Evolutionary conservation across 2,797 vertebrate genomes (phyloP).

Genomic region (Phrynocephalus forsythii): DNA sequence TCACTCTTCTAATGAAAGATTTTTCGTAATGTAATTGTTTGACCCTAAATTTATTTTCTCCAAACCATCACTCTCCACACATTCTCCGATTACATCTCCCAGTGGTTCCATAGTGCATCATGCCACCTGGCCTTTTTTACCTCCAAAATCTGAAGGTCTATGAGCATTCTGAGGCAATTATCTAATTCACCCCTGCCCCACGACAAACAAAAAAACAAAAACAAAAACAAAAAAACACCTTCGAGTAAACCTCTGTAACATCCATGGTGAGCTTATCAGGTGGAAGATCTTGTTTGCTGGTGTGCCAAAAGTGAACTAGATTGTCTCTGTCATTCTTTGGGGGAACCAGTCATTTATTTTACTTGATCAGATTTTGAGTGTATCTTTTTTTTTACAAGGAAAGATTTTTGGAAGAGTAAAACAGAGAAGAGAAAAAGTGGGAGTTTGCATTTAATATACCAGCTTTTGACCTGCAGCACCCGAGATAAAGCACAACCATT

Average conservation of each 20-base stretch:
- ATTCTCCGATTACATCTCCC: too few relatives aligned
- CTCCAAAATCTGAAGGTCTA: too few relatives aligned
- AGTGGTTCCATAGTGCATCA: too few relatives aligned
- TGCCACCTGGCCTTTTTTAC: too few relatives aligned
- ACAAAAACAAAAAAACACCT: background rate
- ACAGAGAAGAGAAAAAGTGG: conserved; percentile 27
- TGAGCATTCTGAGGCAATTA: background rate
- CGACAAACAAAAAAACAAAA: too few relatives aligned
- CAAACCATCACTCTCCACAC: too few relatives aligned
- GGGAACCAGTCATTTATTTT: conserved; percentile 19
- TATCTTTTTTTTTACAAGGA: background rate
- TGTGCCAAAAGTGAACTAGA: conserved; percentile 16
- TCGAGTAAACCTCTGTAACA: background rate
- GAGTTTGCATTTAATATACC: conserved; percentile 70
- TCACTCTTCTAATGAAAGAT: too few relatives aligned
- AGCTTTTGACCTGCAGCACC: conserved; percentile 75
- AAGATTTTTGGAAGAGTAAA: conserved; percentile 47
- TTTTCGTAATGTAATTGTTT: too few relatives aligned
- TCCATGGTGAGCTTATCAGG: background rate
- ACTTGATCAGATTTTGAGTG: conserved; percentile 24
- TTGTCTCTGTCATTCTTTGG: conserved; percentile 16
- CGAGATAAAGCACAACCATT: conserved; percentile 77
- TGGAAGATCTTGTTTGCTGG: background rate
- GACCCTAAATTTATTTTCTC: too few relatives aligned
- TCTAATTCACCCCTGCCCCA: background rate